phyloP scores from a whole-genome alignment of 2,888 invertebrate species.

The Bombylius major region DNA sequence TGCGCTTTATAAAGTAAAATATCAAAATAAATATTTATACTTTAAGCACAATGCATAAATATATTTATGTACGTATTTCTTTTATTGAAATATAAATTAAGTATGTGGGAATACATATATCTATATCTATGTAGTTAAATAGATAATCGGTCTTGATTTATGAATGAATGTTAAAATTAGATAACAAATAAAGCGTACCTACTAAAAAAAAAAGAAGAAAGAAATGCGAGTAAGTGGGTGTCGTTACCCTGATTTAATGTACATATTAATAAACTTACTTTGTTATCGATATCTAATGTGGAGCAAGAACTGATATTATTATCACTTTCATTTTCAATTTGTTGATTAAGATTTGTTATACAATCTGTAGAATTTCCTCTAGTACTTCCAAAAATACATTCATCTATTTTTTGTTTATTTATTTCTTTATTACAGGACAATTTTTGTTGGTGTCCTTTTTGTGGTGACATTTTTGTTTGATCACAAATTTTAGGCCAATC shows the following conservation, averaged over 20 bases:
- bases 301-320: slow-evolving; percentile 36
- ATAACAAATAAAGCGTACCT: no score
- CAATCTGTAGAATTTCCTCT: not conserved
- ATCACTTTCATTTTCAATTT: slow-evolving; percentile 16
- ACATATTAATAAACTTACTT: not conserved
- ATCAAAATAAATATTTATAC: not conserved
- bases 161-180: not conserved
- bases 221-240: no score
- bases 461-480: no score
- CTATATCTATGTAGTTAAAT: not conserved
- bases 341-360: not conserved
- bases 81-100: no score
- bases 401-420: no score
- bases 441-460: no score
- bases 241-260: no score
- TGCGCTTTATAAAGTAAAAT: not conserved
- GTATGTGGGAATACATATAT: not conserved
- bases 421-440: no score
- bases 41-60: no score
- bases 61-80: no score
- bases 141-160: not conserved
- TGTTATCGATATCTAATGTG: slow-evolving; percentile 32
- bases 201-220: no score
- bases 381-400: slow-evolving; percentile 30
- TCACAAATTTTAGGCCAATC: no score